Base-by-base conservation (phyloP, 2,888 invertebrate genomes). In the Sesia bembeciformis region DNA sequence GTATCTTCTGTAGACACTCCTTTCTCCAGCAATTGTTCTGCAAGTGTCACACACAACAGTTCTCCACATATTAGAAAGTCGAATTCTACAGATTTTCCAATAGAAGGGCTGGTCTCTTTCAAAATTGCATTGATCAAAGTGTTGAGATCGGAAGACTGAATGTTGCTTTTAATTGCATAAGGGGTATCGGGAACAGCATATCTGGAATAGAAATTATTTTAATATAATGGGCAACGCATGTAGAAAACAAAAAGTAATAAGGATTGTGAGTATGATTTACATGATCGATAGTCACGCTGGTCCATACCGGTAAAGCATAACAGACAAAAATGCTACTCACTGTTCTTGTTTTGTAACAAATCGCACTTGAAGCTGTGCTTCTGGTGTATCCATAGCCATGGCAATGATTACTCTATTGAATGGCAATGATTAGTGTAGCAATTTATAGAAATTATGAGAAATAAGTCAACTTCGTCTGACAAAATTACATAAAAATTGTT, bases 1-100 rank as follows among this genome's bases (percentile, higher is more conserved):
- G 96, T 94, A 54, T 93, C 92, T 90, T 99, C 98, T 52, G 93
- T 93, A 0, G 96, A 95, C 5, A 94, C 88, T 46, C 92, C 92
- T 66, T 94, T 94, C 57, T 95, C 93, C 59, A 93, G 91, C 55
- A 98, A 85, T 79, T 96, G 95, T 66, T 96, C 94, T 53, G 90
- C 84, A 43, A 98, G 84, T 0, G 93, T 80, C 1, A 92, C 80
- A 58, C 95, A 91, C 49, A 98, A 79, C 62, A 97, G 92, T 78
- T 97, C 96, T n/a, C 94, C 95, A 62, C 92, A 91, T 54, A 97
- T 93, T 54, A 98, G 83, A 75, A 98, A 98, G 82, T 98, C 98
- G 87, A 98, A 98, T 59, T 95, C 93, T 43, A 93, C 82, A 0
- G 87, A 67, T 63, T 87, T 86, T 53, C 73, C 72, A 42, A 74